Base-by-base conservation (phyloP, 2,888 invertebrate species). In the Iphiclides podalirius region DNA sequence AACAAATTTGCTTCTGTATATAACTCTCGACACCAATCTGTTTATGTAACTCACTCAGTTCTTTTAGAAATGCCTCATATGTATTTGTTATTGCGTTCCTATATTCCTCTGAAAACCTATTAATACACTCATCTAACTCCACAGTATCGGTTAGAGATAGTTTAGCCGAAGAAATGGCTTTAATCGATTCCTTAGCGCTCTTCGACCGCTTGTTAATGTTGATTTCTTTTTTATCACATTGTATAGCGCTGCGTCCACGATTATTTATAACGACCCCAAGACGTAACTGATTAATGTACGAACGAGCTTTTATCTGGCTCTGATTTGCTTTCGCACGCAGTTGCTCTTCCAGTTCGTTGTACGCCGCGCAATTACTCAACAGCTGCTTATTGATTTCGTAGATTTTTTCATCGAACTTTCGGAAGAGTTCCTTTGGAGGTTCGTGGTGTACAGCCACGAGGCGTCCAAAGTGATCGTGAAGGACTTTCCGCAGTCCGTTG, bases 361-460 rank as follows among this genome's bases (percentile, higher is more conserved):
- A 82, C 4, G 80, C 79, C 56, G 78, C 69, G 6, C 53, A 65
- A 55, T 87, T 87, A 59, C 81, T 81, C 14, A 85, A 45, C 33
- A 85, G 58, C 55, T 86, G 85, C 54, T 85, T 80, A 60, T 86
- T 86, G 3, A 80, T 68, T 44, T 76, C 77, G 55, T 78, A 82
- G n/a, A 73, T 72, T 14, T 62, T 70, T 41, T 75, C 68, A 63
- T 86, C 85, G 53, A 85, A 83, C 36, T 81, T 74, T 40, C 81
- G 75, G 9, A 85, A 54, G 41, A 85, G 59, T 12, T 77, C 70
- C 60, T 72, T 75, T 0, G 80, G 81, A 14, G 76, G 55, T 49
- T 53, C 61, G 45, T 78, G 70, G 2, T 77, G 84, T 40, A 78
- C 56, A 16, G 61, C 55, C 11, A 85, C 60, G 1, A 81, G 57